A percentile compares a stretch with the other conserved stretches of the same genome.
These are phyloP conservation scores for Keiferia lycopersicella DNA, from an alignment of 2,888 invertebrate genomes.

Conservation along the genomic window DNA sequence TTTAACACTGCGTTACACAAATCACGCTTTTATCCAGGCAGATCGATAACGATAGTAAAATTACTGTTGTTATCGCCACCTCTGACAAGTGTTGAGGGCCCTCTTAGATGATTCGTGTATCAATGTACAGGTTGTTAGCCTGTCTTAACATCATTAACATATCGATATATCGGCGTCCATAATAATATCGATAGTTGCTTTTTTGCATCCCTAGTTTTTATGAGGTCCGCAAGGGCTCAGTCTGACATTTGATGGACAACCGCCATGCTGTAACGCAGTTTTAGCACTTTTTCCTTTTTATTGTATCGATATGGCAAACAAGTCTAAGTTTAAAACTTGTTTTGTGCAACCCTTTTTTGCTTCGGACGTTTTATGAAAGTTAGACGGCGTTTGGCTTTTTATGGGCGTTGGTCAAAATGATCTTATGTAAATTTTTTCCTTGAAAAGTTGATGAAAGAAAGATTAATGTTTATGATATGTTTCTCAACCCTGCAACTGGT, in stretches of 20 bases:
- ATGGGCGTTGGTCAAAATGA: neutral
- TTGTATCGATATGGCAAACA: neutral
- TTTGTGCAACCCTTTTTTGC: neutral
- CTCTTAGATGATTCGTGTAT: too few species aligned
- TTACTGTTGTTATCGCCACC: too few species aligned
- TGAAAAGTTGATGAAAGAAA: neutral
- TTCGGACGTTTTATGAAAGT: neutral
- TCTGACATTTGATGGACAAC: slow-evolving; percentile 15
- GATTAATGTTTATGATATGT: neutral
- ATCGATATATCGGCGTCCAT: too few species aligned
- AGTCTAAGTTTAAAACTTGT: neutral
- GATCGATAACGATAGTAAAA: too few species aligned
- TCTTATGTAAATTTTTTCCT: neutral
- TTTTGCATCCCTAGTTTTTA: too few species aligned
- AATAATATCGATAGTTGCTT: too few species aligned
- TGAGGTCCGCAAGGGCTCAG: slow-evolving; percentile 1
- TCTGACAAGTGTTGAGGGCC: too few species aligned
- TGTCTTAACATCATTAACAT: too few species aligned
- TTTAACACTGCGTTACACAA: too few species aligned
- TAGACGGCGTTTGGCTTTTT: neutral
- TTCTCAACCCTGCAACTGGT: too few species aligned
- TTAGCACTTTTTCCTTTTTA: neutral
- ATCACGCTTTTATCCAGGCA: too few species aligned
- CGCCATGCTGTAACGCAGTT: neutral
- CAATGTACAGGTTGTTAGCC: too few species aligned